These are phyloP conservation scores for Drosophila leonis DNA, from an alignment of 2,888 invertebrate species.

Conservation along the genomic window DNA sequence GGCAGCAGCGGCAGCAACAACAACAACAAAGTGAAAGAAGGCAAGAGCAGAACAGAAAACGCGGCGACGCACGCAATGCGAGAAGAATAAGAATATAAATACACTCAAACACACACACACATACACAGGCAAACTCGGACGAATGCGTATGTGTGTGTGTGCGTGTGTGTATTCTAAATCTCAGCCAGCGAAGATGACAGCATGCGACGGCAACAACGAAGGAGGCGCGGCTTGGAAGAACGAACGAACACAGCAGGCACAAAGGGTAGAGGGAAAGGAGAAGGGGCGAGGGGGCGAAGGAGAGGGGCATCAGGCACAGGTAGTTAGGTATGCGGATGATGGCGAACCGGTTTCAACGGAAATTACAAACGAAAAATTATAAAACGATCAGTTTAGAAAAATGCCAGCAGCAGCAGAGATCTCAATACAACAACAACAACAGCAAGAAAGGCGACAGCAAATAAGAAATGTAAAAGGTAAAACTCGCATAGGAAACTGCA, in stretches of 20 bases:
- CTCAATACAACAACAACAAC: conserved; percentile 29
- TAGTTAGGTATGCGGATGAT: conserved; percentile 82
- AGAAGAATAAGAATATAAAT: conserved; percentile 65
- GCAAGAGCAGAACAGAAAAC: conserved; percentile 50
- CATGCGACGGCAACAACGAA: conserved; percentile 24
- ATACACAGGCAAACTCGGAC: not conserved
- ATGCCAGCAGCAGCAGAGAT: conserved; percentile 59
- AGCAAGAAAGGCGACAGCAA: conserved; percentile 33
- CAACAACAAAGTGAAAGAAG: conserved; percentile 48
- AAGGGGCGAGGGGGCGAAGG: not conserved
- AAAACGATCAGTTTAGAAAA: conserved; percentile 83
- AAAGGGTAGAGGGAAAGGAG: conserved; percentile 25
- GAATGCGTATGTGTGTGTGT: not conserved
- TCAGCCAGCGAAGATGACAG: conserved; percentile 57
- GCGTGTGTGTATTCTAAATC: conserved; percentile 62
- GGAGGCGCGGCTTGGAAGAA: conserved; percentile 57
- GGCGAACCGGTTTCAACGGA: conserved; percentile 86
- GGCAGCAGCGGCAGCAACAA: conserved; percentile 38
- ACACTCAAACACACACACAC: conserved; percentile 20
- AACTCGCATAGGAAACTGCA: conserved; percentile 38
- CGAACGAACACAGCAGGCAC: conserved; percentile 33
- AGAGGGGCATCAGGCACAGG: conserved; percentile 64
- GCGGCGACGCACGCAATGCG: conserved; percentile 63
- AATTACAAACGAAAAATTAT: conserved; percentile 84
- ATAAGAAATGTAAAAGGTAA: conserved; percentile 58